phyloP scores from a whole-genome alignment of 2,113 vertebrate genomes.

The Hippocampus barbouri region DNA sequence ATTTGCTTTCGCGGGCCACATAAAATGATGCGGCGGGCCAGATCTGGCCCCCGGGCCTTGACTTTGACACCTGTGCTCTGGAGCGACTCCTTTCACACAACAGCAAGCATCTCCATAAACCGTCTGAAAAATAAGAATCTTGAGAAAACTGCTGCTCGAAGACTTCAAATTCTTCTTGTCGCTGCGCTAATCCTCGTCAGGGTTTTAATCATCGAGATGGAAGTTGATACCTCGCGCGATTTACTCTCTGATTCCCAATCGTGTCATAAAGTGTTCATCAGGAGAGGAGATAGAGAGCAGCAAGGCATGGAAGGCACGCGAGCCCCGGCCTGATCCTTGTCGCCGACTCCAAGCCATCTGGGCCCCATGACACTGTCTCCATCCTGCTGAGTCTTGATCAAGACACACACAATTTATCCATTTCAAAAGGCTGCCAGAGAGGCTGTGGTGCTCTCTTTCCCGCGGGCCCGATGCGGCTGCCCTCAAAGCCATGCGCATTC shows the following conservation, averaged over 20 bases:
- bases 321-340: constrained; percentile 49
- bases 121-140: not conserved
- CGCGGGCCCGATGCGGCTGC: constrained; percentile 22
- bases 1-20: no score
- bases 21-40: no score
- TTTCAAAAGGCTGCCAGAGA: constrained; percentile 33
- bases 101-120: no score
- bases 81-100: no score
- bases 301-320: constrained; percentile 36
- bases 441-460: constrained; percentile 49
- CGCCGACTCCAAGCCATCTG: constrained; percentile 54
- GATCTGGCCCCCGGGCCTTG: no score
- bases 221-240: constrained; percentile 5
- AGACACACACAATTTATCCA: constrained; percentile 21
- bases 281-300: constrained; percentile 32
- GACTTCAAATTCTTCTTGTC: constrained; percentile 5
- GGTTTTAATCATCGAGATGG: constrained; percentile 16
- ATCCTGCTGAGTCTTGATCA: constrained; percentile 9
- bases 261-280: constrained; percentile 9
- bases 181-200: constrained; percentile 8
- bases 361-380: constrained; percentile 35
- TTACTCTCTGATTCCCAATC: not conserved
- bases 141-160: not conserved
- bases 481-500: constrained; percentile 17
- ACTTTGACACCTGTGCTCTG: no score